Evolutionary conservation across 1,140 invertebrate genomes (phyloP), one percentile per base, ranked within the genome.

Genomic region (Apolygus lucorum): DNA sequence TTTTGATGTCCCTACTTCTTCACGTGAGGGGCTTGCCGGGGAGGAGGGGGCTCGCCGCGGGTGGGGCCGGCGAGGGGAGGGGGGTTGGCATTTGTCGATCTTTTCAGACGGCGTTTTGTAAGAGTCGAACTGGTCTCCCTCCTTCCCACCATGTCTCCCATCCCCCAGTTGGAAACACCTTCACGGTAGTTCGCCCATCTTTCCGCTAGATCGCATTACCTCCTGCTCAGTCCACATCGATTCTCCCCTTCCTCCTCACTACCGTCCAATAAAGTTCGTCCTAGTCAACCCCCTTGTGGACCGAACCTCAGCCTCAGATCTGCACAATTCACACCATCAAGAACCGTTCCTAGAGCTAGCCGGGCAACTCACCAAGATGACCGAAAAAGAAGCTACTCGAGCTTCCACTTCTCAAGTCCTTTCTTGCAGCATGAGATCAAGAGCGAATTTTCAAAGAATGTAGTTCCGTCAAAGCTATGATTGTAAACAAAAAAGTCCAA

Each of bases 201-300:
- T 59, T 4, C 54, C 54, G 54, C 54, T 59, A 59, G 54, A 59
- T 59, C 54, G 54, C 54, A 17, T 24, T 59, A 17, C 54, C 4
- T 42, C 34, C 34, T 42, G 34, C 34, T 4, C 4, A 17, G 34
- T 42, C 17, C 34, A 42, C 34, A 42, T 42, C 34, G 34, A 42
- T 42, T 42, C 34, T 17, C 4, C 34, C 17, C 34, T 17, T 42
- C 34, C 34, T 42, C 34, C 34, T 42, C 34, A 42, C 34, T 4
- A 4, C 34, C 34, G 4, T 42, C 34, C 34, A 42, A 42, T 17
- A 42, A n/a, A n/a, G n/a, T n/a, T n/a, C n/a, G n/a, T n/a, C n/a
- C n/a, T n/a, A n/a, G n/a, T n/a, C n/a, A n/a, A n/a, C n/a, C n/a
- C n/a, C n/a, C n/a, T n/a, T n/a, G n/a, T n/a, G n/a, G n/a, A n/a